Evolutionary conservation across 1,140 invertebrate genomes (phyloP).

Genomic region (Macrosteles quadrilineatus): DNA sequence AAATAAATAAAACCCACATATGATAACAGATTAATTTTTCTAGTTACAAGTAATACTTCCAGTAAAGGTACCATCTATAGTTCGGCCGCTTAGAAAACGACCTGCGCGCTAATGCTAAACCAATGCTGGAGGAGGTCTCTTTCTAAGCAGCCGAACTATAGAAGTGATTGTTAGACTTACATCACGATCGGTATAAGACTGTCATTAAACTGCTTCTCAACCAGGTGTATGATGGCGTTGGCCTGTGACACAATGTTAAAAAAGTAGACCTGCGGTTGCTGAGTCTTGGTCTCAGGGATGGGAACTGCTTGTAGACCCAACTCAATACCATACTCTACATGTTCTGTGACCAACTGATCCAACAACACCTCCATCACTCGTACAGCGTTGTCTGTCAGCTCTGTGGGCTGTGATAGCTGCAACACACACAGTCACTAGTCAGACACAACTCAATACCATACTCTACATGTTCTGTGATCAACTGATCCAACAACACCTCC

Average conservation of each 20-base stretch:
- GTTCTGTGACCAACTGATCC: constrained; percentile 85
- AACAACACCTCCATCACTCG: constrained; percentile 86
- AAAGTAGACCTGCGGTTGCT: constrained; percentile 86
- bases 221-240: constrained; percentile 93
- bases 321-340: constrained; percentile 96
- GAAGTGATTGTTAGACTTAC: too few relatives aligned
- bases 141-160: too few relatives aligned
- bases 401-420: constrained; percentile 77
- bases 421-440: too few relatives aligned
- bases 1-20: too few relatives aligned
- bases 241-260: constrained; percentile 92
- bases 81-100: too few relatives aligned
- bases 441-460: constrained; percentile 94
- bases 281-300: constrained; percentile 78
- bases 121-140: too few relatives aligned
- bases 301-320: constrained; percentile 89
- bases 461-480: constrained; percentile 92
- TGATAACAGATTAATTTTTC: too few relatives aligned
- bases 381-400: constrained; percentile 77
- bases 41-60: too few relatives aligned
- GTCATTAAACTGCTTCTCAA: constrained; percentile 94
- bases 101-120: too few relatives aligned
- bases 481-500: constrained; percentile 82
- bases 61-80: too few relatives aligned
- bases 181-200: constrained; percentile 84